Percentiles rank a stretch among this genome's conserved stretches.
These are phyloP conservation scores for Spinus pinus DNA, from an alignment of 2,797 vertebrate genomes.

Conservation along the genomic window DNA sequence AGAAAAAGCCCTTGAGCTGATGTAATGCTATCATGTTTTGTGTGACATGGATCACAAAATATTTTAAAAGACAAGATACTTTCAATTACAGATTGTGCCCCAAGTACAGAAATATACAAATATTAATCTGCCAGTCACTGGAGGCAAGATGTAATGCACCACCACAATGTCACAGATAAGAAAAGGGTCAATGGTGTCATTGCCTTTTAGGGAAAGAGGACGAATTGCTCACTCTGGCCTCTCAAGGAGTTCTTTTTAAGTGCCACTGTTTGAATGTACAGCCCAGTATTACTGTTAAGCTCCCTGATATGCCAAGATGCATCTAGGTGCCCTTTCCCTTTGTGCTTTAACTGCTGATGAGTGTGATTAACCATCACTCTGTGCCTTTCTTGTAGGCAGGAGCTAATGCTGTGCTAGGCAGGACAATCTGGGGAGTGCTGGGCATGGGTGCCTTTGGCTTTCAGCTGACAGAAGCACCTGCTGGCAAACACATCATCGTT, in stretches of 20 bases:
- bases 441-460: slow-evolving; percentile 93
- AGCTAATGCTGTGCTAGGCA: slow-evolving; percentile 79
- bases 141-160: not conserved
- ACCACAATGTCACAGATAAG: not conserved
- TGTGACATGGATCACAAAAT: not conserved
- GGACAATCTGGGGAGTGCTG: slow-evolving; percentile 94
- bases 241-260: not conserved
- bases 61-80: not conserved
- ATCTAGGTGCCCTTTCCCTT: not conserved
- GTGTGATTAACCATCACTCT: not conserved
- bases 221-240: not conserved
- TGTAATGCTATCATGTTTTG: not conserved
- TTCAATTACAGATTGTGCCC: not conserved
- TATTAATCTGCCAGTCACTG: not conserved
- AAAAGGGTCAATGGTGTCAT: not conserved
- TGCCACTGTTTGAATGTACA: not conserved
- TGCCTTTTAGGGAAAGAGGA: not conserved
- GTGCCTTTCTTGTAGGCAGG: slow-evolving; percentile 77
- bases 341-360: not conserved
- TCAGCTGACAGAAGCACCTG: slow-evolving; percentile 86
- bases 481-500: slow-evolving; percentile 84
- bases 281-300: not conserved
- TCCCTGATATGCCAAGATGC: not conserved
- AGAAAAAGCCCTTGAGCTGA: not conserved
- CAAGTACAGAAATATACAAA: not conserved